These are phyloP conservation scores for Colius striatus DNA, from an alignment of 2,113 vertebrate species.

Conservation along the genomic window DNA sequence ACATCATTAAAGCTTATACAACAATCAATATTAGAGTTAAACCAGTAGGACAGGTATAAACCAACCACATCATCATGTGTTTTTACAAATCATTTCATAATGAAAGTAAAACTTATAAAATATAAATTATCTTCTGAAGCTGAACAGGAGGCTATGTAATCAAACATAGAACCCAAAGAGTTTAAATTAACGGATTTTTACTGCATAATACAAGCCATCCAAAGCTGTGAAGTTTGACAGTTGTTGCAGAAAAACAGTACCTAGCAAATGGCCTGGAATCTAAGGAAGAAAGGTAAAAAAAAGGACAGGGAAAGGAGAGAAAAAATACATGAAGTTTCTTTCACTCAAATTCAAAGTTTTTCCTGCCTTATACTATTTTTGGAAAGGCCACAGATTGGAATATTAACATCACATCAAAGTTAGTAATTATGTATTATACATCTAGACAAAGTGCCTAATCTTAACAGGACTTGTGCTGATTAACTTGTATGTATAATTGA, in stretches of 20 bases:
- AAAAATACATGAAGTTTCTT: not conserved
- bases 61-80: not conserved
- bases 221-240: not conserved
- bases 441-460: not conserved
- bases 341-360: not conserved
- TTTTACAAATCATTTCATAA: not conserved
- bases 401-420: not conserved
- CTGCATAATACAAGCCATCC: accelerated
- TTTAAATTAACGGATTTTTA: not conserved
- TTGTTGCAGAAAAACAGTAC: not conserved
- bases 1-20: not conserved
- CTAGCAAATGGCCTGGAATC: not conserved
- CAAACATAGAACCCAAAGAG: not conserved
- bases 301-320: not conserved
- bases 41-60: not conserved
- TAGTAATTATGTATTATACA: not conserved
- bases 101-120: not conserved
- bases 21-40: not conserved
- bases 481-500: not conserved
- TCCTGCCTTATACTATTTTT: not conserved
- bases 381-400: not conserved
- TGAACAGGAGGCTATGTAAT: not conserved
- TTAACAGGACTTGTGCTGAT: conserved; percentile 19
- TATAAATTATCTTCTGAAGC: not conserved
- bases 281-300: not conserved